Evolutionary conservation across 1,140 invertebrate species (phyloP).

Genomic region (Solenopsis fugax): DNA sequence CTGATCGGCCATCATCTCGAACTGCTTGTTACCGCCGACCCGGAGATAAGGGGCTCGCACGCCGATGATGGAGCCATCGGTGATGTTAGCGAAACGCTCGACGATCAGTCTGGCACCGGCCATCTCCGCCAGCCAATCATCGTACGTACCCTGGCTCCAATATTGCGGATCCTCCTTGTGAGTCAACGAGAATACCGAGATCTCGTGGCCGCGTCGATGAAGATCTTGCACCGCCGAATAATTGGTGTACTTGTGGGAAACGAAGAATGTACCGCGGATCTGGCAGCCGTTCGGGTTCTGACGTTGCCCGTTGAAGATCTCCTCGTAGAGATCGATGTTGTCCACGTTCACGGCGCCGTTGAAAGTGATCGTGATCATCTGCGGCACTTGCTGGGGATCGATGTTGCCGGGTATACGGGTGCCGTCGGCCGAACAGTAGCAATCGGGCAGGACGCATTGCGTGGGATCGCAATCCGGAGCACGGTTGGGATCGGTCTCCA

Average conservation of each 20-base stretch:
- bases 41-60: slow-evolving; percentile 96
- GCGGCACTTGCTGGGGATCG: slow-evolving; percentile 94
- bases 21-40: slow-evolving; percentile 97
- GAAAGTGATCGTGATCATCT: slow-evolving; percentile 98
- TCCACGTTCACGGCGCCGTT: slow-evolving; percentile 98
- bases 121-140: slow-evolving; percentile 98
- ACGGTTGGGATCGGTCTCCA: slow-evolving; percentile 95
- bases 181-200: slow-evolving; percentile 96
- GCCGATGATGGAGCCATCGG: slow-evolving; percentile 95
- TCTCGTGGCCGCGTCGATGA: slow-evolving; percentile 97
- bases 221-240: slow-evolving; percentile 97
- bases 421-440: slow-evolving; percentile 97
- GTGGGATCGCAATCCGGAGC: slow-evolving; percentile 96
- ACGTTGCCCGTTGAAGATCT: slow-evolving; percentile 94
- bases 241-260: slow-evolving; percentile 98
- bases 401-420: slow-evolving; percentile 95
- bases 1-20: slow-evolving; percentile 98
- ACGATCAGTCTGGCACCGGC: slow-evolving; percentile 95
- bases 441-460: slow-evolving; percentile 95
- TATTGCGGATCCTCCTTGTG: slow-evolving; percentile 96
- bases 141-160: slow-evolving; percentile 95
- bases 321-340: slow-evolving; percentile 96
- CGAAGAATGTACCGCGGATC: slow-evolving; percentile 97
- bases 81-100: slow-evolving; percentile 96
- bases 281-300: slow-evolving; percentile 97